phyloP scores from a whole-genome alignment of 2,888 invertebrate genomes.

The Hirtodrosophila histrioides region DNA sequence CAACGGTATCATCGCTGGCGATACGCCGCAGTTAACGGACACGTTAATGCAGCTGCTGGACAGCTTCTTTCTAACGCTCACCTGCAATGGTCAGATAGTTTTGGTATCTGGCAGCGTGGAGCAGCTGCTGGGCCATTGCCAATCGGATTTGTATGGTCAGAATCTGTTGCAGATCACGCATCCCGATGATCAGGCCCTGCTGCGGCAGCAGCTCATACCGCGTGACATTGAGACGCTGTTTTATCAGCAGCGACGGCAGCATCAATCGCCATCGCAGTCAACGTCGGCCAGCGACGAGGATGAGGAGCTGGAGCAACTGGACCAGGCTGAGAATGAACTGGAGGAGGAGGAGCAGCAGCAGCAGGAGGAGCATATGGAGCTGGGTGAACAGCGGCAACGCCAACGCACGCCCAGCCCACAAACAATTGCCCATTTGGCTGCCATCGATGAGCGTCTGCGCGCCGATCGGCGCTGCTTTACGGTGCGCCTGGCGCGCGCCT shows the following conservation, averaged over 20 bases:
- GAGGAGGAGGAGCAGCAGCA: constrained; percentile 4
- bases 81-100: constrained; percentile 92
- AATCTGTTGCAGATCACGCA: constrained; percentile 92
- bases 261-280: constrained; percentile 40
- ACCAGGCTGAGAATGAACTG: constrained; percentile 10
- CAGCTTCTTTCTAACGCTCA: constrained; percentile 92
- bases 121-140: constrained; percentile 92
- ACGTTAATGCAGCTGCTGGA: constrained; percentile 88
- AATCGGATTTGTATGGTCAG: constrained; percentile 93
- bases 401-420: constrained; percentile 62
- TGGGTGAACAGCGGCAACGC: neutral
- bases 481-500: constrained; percentile 87
- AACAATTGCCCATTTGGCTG: constrained; percentile 64
- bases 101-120: constrained; percentile 95
- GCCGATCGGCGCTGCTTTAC: constrained; percentile 86
- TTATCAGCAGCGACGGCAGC: constrained; percentile 58
- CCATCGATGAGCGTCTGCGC: constrained; percentile 82
- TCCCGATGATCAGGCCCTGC: constrained; percentile 89
- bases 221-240: constrained; percentile 83
- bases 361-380: constrained; percentile 5
- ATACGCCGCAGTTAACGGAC: constrained; percentile 86
- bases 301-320: constrained; percentile 81
- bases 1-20: constrained; percentile 15
- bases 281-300: constrained; percentile 82
- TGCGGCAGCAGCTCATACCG: constrained; percentile 88